phyloP scores from a whole-genome alignment of 1,140 invertebrate genomes.

The Plutomurus gul region DNA sequence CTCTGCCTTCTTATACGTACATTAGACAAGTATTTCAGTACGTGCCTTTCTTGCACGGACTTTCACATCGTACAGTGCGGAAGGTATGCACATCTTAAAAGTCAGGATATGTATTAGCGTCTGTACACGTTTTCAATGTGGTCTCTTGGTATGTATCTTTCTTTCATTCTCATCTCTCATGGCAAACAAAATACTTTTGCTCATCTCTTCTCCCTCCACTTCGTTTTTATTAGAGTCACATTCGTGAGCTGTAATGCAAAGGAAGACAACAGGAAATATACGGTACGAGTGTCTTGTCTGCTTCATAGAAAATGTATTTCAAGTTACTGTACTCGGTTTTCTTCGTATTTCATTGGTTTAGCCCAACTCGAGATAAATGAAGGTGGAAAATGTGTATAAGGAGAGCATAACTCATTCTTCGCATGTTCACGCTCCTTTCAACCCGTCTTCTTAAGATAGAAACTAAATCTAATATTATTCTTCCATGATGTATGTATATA shows the following conservation, averaged over 20 bases:
- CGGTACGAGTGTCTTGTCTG: conserved; percentile 10
- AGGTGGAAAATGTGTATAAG: neutral
- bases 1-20: neutral
- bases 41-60: neutral
- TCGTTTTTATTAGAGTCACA: conserved; percentile 22
- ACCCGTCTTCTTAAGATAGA: neutral
- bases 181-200: neutral
- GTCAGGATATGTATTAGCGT: neutral
- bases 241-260: conserved; percentile 9
- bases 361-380: neutral
- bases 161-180: neutral
- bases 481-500: conserved; percentile 3
- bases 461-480: conserved; percentile 14
- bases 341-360: neutral
- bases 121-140: neutral
- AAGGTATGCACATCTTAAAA: neutral
- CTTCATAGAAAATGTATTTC: conserved; percentile 15
- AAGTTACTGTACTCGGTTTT: neutral
- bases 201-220: neutral
- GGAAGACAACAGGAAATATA: conserved; percentile 24
- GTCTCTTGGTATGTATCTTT: neutral
- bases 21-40: neutral
- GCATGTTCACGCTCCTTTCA: conserved; percentile 22
- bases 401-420: conserved; percentile 19
- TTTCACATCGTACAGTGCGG: neutral